Percentiles rank a stretch among this genome's conserved stretches.
Evolutionary conservation across 1,140 invertebrate species (phyloP).

Genomic region (Antheraea mylitta): DNA sequence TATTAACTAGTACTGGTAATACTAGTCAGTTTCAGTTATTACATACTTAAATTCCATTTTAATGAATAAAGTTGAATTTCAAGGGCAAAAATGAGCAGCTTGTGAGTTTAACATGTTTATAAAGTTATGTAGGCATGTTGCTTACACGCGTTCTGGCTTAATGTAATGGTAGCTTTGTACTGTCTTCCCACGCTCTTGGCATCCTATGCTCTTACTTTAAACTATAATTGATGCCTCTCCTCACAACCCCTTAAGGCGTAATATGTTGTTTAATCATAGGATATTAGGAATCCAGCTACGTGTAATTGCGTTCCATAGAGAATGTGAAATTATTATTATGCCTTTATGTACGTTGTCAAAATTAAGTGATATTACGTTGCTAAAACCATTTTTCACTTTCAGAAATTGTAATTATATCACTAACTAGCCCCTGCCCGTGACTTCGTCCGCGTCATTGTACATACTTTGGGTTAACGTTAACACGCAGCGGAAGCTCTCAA

Average conservation of each 20-base stretch:
- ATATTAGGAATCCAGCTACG: not conserved
- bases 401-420: too few species aligned
- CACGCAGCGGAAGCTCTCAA: too few species aligned
- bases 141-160: not conserved
- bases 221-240: conserved; percentile 1
- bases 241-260: not conserved
- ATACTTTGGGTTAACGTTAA: too few species aligned
- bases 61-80: not conserved
- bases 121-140: not conserved
- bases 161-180: not conserved
- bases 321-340: not conserved
- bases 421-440: too few species aligned
- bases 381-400: too few species aligned
- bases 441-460: too few species aligned
- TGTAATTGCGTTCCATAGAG: not conserved
- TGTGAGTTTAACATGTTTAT: not conserved
- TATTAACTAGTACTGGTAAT: too few species aligned
- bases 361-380: too few species aligned
- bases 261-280: not conserved
- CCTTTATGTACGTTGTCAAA: not conserved
- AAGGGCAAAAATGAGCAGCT: not conserved
- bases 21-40: too few species aligned
- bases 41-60: not conserved
- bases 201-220: not conserved
- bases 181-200: not conserved